These are phyloP conservation scores for Brachionus rubens DNA, from an alignment of 1,140 invertebrate genomes.

Conservation along the genomic window DNA sequence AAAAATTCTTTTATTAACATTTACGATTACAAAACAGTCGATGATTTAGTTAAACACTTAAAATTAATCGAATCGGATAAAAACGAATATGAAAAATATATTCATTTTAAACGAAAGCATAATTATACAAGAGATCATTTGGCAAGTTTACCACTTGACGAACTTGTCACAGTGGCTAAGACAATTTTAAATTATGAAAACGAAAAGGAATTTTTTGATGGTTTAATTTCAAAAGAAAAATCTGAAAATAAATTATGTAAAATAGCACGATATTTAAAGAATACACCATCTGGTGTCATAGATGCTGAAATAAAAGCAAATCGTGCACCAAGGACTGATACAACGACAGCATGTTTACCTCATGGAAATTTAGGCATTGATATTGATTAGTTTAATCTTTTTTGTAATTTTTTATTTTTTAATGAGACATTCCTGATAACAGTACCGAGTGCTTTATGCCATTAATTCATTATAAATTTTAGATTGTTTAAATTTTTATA, in stretches of 20 bases:
- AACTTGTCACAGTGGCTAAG: not conserved
- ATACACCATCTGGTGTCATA: not conserved
- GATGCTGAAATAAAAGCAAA: conserved; percentile 9
- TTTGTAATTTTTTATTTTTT: not conserved
- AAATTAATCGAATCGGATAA: conserved; percentile 8
- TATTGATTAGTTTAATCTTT: conserved; percentile 12
- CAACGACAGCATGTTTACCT: not conserved
- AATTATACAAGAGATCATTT: conserved; percentile 24
- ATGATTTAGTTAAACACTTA: conserved; percentile 35
- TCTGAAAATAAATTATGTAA: conserved; percentile 46
- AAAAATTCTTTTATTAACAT: conserved; percentile 41
- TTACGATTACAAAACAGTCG: conserved; percentile 39
- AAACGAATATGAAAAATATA: conserved; percentile 40
- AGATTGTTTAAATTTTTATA: not conserved
- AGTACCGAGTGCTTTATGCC: conserved; percentile 15
- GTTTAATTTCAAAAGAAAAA: conserved; percentile 21
- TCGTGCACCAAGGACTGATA: not conserved
- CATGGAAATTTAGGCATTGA: conserved; percentile 38
- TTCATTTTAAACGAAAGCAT: conserved; percentile 3
- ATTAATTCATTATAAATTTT: no score
- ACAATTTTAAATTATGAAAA: conserved; percentile 9
- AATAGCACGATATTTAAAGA: conserved; percentile 9
- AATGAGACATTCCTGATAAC: not conserved
- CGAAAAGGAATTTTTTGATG: conserved; percentile 16
- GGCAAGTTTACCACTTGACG: not conserved